Evolutionary conservation across 37 sponge, comb jelly and placozoan genomes (phyloP), one percentile per base, ranked within the genome.

Genomic region (Sycon ciliatum): DNA sequence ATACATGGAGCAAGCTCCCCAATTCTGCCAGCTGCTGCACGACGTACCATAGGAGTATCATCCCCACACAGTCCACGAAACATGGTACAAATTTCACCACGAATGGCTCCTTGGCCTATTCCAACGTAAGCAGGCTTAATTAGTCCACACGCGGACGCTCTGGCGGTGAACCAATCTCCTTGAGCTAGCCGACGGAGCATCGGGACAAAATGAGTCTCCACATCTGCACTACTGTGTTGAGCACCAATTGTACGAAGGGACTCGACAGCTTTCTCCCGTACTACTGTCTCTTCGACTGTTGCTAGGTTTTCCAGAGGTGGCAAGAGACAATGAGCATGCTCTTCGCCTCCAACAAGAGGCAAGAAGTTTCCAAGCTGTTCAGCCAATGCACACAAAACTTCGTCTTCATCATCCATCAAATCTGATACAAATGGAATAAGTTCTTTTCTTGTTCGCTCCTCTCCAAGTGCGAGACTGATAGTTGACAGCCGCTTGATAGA

Each of bases 121-220:
- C n/a, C n/a, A n/a, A n/a, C n/a, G n/a, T n/a, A n/a, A n/a, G n/a
- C n/a, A n/a, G n/a, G n/a, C n/a, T n/a, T n/a, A n/a, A 84, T 90
- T 1, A 95, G 86, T 5, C 95, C 95, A 82, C 95, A 95, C 7
- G 95, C 95, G 11, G 95, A 95, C 7, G 95, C 90, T 28, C 95
- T 54, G 0, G 95, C 90, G 0, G 95, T 95, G 77, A 95, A 95
- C 95, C 95, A 95, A 40, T 95, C 95, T 9, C 87, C 91, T 89
- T n/a, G 18, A 46, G n/a, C n/a, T n/a, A 95, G 72, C 37, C 96
- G 39, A 67, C 85, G 82, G 55, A 95, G 80, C 75, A 95, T 77
- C 23, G 96, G 96, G 0, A 91, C 82, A 61, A 87, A 90, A 75
- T 87, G 76, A 33, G 84, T 73, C 74, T 95, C 89, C 24, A 95